Evolutionary conservation across 2,888 invertebrate genomes (phyloP).

Genomic region (Itoplectis maculator): DNA sequence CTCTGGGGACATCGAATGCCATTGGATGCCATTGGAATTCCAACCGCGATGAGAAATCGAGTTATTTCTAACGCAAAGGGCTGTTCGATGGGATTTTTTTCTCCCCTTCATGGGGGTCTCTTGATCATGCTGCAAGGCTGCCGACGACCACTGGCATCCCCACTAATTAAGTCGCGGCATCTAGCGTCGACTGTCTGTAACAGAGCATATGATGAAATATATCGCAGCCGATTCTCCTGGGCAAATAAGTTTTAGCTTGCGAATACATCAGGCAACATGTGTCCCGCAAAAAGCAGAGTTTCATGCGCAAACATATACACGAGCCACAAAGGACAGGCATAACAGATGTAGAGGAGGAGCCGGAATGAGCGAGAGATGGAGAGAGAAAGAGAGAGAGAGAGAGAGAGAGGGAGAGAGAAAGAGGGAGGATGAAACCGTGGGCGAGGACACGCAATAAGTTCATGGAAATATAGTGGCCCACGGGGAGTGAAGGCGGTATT

Average conservation of each 20-base stretch:
- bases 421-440: constrained; percentile 13
- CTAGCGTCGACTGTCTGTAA: constrained; percentile 10
- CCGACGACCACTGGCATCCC: background rate
- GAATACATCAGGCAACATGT: constrained; percentile 81
- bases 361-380: background rate
- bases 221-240: constrained; percentile 71
- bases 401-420: constrained; percentile 12
- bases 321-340: constrained; percentile 17
- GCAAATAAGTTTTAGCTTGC: constrained; percentile 79
- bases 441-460: constrained; percentile 77
- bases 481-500: constrained; percentile 76
- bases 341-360: constrained; percentile 44
- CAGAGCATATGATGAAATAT: constrained; percentile 68
- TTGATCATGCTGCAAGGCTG: background rate
- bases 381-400: too few relatives aligned
- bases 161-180: background rate
- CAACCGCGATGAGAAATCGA: background rate
- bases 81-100: background rate
- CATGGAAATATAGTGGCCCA: constrained; percentile 79
- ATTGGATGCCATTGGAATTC: background rate
- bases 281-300: constrained; percentile 80
- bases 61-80: background rate
- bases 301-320: constrained; percentile 51
- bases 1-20: background rate
- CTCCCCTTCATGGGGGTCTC: background rate